Evolutionary conservation across 1,140 invertebrate genomes (phyloP), one percentile per base, ranked within the genome.

Genomic region (Papilio machaon): DNA sequence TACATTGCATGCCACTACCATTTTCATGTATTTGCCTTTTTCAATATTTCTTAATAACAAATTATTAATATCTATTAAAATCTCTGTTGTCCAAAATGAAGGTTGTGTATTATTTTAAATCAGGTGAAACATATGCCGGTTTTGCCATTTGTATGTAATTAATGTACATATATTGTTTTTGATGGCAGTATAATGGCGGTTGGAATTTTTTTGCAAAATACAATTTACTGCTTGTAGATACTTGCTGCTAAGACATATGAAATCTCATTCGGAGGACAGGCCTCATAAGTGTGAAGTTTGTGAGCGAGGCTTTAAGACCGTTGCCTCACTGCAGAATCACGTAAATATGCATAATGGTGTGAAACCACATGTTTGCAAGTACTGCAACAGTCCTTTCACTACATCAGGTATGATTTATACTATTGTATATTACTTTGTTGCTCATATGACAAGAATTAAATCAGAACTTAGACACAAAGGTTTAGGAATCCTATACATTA

Each of bases 321-420:
- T 98, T 23, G 98, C 98, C 1, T 99, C 98, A 0, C 94, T 99
- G 38, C 97, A 99, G 86, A 99, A 99, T 92, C 99, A 99, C 93
- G 97, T 99, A 2, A 99, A 99, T 92, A 99, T 98, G 81, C 99
- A 99, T 91, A 99, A 98, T 43, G 99, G 99, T 58, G 98, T 97
- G 9, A 98, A 99, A 89, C 99, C 99, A 0, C 98, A 99, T 94
- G 96, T 97, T 60, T 99, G 99, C 95, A 99, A 98, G 94, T 97
- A 96, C 89, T 99, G 99, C 94, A 97, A 98, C 11, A 97, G 97
- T 84, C 97, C 97, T 13, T 99, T 99, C 91, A 99, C 99, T 1
- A 99, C 99, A 3, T 99, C 98, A 78, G 97, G 97, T 97, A 91
- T 91, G 88, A 11, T 35, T 70, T 0, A 70, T 38, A 30, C 1